phyloP scores from a whole-genome alignment of 2,113 vertebrate genomes.

The Ondatra zibethicus region DNA sequence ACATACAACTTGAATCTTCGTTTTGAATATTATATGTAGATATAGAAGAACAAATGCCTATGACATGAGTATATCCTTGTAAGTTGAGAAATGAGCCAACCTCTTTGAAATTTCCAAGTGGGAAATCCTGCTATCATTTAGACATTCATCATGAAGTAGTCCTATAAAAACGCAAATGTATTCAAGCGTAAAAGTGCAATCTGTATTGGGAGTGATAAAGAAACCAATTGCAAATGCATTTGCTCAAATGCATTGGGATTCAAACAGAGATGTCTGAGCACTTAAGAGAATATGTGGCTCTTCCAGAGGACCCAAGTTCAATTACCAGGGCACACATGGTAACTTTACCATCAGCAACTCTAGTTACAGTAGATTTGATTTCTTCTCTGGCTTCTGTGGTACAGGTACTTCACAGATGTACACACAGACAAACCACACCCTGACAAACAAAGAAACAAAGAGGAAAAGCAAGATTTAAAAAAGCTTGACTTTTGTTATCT shows the following conservation, averaged over 20 bases:
- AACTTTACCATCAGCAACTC: background rate
- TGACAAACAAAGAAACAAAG: background rate
- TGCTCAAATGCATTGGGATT: conserved; percentile 5
- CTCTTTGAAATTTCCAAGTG: background rate
- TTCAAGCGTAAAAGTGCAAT: background rate
- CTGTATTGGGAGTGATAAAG: background rate
- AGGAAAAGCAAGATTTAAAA: background rate
- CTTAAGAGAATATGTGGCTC: background rate
- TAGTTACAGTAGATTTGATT: too few relatives aligned
- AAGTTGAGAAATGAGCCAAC: background rate
- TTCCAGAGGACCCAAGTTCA: background rate
- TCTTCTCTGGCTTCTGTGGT: background rate
- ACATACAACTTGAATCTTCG: background rate
- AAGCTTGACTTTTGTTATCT: background rate
- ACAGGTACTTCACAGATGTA: background rate
- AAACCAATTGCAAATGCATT: background rate
- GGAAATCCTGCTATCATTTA: background rate
- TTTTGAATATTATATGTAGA: background rate
- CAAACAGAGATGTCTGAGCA: background rate
- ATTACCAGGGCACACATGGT: background rate
- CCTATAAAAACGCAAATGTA: background rate
- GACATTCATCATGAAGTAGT: background rate
- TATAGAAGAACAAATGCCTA: background rate
- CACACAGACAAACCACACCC: background rate
- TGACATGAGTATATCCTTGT: background rate